Evolutionary conservation across 2,888 invertebrate species (phyloP), one percentile per base, ranked within the genome.

Genomic region (Meteorus colon): DNA sequence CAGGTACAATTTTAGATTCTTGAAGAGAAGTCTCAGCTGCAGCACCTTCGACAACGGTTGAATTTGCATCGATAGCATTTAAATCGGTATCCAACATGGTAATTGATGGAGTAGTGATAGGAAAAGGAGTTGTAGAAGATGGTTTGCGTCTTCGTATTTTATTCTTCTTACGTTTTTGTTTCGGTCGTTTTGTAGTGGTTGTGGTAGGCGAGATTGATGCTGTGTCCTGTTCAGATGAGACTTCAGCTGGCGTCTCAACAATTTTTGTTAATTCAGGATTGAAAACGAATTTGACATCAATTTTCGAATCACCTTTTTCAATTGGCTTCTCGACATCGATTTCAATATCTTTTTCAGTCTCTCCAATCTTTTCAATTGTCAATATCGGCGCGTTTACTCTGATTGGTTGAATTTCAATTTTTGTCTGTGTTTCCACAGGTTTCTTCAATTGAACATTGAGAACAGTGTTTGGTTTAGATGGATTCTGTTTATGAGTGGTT

Each of bases 141-240:
- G 92, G 92, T 82, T 92, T 93, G 2, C 93, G 92, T 80, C 93
- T 91, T 75, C 93, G 91, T 10, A 89, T 90, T 82, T 92, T 93
- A 77, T 88, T 89, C 81, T 88, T 89, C 88, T 93, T 93, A 75
- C 90, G 85, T 77, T 90, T 65, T 34, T 73, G n/a, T 34, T 89
- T 91, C 90, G 80, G 91, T 90, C 34, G 91, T 87, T 89, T 92
- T 89, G 80, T 91, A 84, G 88, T 91, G 90, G 80, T 70, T 0
- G 63, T 29, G 0, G 67, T 90, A 51, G 92, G 86, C 0, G 91
- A 89, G 0, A 91, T 90, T 45, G 92, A 86, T 62, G 91, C 85
- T 12, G 91, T 90, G 37, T 91, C 91, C 6, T 73, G 45, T 27
- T 51, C 37, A 2, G 68, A 4, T 5, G 74, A 41, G 14, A 48